Evolutionary conservation across 2,888 invertebrate genomes (phyloP), one percentile per base, ranked within the genome.

Genomic region (Drosophila picticornis): DNA sequence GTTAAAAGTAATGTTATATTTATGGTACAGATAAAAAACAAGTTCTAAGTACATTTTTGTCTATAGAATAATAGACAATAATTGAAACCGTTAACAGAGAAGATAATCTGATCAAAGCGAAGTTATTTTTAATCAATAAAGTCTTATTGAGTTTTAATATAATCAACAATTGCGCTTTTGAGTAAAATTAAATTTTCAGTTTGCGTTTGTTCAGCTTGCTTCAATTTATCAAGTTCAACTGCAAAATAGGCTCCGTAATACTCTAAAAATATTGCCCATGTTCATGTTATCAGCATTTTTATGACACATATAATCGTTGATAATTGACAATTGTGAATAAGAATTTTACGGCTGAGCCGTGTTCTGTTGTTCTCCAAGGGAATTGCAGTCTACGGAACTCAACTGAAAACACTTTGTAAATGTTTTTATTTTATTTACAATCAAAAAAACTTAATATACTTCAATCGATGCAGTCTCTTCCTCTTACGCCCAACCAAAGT

Each of bases 241-340:
- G 58, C 27, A 6, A n/a, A 38, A 43, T 34, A 29, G 19, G 25
- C 36, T 60, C 25, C 31, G 57, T 50, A 58, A 69, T 58, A 25
- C 27, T 38, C 68, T 69, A 50, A 65, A 77, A 65, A 77, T 73
- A 64, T 62, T 13, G 32, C 31, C n/a, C 11, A n/a, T 19, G n/a
- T 9, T 6, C 11, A 25, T 6, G 6, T 43, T 77, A 77, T 77
- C 79, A 66, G 40, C 22, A 43, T 53, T 68, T 38, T 69, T 55
- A 50, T 50, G 43, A 58, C 50, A 40, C 16, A n/a, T 48, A 48
- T 65, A 78, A 68, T 68, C 61, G 51, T 27, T 75, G 65, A 75
- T 66, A 77, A 79, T 53, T 61, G 69, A 60, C 48, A 69, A 63
- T 60, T 59, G 58, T 53, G 61, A 66, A 78, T 79, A 75, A 79